These are phyloP conservation scores for Papilio demoleus DNA, from an alignment of 2,888 invertebrate species.

Conservation along the genomic window DNA sequence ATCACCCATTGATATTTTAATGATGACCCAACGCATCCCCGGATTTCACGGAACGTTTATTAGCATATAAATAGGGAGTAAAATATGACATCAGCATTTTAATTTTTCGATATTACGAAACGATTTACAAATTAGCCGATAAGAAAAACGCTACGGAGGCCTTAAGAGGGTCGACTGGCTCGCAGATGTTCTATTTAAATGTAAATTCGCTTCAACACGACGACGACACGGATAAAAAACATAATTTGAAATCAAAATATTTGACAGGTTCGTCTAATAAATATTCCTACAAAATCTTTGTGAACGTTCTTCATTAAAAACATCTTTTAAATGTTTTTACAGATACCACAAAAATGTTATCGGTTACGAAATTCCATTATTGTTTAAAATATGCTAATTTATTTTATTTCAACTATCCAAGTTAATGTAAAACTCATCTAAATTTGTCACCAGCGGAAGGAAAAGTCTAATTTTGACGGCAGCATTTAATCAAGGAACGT, in stretches of 20 bases:
- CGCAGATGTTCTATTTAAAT: slow-evolving; percentile 84
- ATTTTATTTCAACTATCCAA: no score
- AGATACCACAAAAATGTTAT: no score
- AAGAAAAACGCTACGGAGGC: slow-evolving; percentile 77
- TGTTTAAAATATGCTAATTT: no score
- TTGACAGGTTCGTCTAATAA: slow-evolving; percentile 63
- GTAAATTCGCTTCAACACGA: slow-evolving; percentile 77
- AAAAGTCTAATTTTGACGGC: slow-evolving; percentile 73
- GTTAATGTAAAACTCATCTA: slow-evolving; percentile 22
- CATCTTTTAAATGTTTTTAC: neutral
- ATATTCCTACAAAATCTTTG: slow-evolving; percentile 46
- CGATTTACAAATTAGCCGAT: slow-evolving; percentile 83
- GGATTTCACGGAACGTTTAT: slow-evolving; percentile 64
- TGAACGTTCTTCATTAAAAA: neutral
- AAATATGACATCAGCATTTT: slow-evolving; percentile 84
- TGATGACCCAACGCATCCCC: slow-evolving; percentile 64
- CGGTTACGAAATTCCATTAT: neutral
- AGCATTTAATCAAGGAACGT: slow-evolving; percentile 78
- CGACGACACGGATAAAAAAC: slow-evolving; percentile 76
- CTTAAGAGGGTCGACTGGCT: slow-evolving; percentile 78
- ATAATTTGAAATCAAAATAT: slow-evolving; percentile 73
- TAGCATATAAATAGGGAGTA: slow-evolving; percentile 81
- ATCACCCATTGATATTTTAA: slow-evolving; percentile 82
- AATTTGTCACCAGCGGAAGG: slow-evolving; percentile 55
- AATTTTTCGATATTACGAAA: slow-evolving; percentile 82